Percentiles rank a stretch among this genome's conserved stretches.
Conservation (phyloP, 1,140 invertebrate genomes). For the Grapholita molesta region DNA sequence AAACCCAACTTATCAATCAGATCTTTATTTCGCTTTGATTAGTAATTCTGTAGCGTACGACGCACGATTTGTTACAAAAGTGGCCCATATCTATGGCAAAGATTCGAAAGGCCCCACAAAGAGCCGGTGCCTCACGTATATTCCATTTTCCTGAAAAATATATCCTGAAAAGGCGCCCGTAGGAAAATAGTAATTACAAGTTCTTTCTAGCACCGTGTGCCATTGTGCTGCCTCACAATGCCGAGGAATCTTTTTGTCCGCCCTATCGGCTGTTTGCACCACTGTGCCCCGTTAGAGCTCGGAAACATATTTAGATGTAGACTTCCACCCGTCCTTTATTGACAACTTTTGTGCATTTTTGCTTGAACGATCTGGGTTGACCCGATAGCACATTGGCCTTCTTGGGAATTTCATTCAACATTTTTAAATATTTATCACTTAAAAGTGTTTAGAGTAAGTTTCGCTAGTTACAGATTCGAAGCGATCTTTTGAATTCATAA, state of each 20-base stretch:
- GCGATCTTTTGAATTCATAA: background rate
- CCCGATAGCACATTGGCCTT: background rate
- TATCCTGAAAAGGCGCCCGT: constrained; percentile 64
- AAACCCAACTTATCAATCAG: constrained; percentile 30
- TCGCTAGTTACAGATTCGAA: background rate
- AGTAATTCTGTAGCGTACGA: constrained; percentile 26
- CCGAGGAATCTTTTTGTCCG: constrained; percentile 74
- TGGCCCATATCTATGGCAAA: constrained; percentile 25
- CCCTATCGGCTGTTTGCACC: constrained; percentile 65
- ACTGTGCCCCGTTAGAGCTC: constrained; percentile 39
- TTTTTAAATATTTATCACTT: background rate
- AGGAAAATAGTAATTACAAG: constrained; percentile 77
- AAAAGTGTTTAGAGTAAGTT: background rate
- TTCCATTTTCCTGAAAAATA: constrained; percentile 66
- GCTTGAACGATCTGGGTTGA: background rate
- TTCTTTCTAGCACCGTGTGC: constrained; percentile 44
- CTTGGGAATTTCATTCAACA: background rate
- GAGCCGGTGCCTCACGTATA: constrained; percentile 26
- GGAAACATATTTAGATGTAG: constrained; percentile 49
- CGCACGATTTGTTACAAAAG: constrained; percentile 21
- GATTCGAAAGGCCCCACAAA: constrained; percentile 33
- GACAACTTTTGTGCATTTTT: constrained; percentile 28
- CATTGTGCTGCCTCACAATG: constrained; percentile 66
- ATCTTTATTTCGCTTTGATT: constrained; percentile 3
- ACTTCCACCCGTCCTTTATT: constrained; percentile 26